Percentiles rank a stretch among this genome's conserved stretches.
phyloP scores from a whole-genome alignment of 2,113 vertebrate genomes.

The Corapipo altera region DNA sequence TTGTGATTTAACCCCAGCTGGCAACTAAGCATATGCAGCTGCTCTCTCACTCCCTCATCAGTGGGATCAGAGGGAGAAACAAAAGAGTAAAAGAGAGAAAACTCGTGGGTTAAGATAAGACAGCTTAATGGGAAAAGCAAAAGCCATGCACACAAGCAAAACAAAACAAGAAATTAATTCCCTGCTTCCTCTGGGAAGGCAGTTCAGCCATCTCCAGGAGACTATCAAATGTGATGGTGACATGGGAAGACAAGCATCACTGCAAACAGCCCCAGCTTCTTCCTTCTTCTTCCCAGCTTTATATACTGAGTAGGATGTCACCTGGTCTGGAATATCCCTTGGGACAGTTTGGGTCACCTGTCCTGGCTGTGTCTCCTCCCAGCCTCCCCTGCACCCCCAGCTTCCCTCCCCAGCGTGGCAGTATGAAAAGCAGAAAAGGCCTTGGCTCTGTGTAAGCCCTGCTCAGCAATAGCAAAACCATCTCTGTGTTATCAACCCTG shows the following conservation, averaged over 20 bases:
- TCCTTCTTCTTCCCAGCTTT: neutral
- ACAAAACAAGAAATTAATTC: neutral
- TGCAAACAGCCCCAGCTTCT: neutral
- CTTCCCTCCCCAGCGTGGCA: neutral
- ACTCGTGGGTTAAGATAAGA: neutral
- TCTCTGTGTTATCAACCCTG: neutral
- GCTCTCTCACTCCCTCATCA: neutral
- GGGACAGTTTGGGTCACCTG: neutral
- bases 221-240: neutral
- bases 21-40: neutral
- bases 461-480: neutral
- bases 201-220: neutral
- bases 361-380: neutral
- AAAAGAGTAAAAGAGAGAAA: neutral
- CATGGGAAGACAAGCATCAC: neutral
- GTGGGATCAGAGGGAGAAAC: neutral
- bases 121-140: neutral
- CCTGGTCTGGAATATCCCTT: neutral
- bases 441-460: neutral
- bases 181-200: neutral
- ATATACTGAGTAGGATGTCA: neutral
- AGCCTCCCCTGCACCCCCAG: rapidly evolving
- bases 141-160: neutral
- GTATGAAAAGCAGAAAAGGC: neutral
- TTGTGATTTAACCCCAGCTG: neutral